These are phyloP conservation scores for Pygoscelis adeliae DNA, from an alignment of 2,113 vertebrate genomes.

Conservation along the genomic window DNA sequence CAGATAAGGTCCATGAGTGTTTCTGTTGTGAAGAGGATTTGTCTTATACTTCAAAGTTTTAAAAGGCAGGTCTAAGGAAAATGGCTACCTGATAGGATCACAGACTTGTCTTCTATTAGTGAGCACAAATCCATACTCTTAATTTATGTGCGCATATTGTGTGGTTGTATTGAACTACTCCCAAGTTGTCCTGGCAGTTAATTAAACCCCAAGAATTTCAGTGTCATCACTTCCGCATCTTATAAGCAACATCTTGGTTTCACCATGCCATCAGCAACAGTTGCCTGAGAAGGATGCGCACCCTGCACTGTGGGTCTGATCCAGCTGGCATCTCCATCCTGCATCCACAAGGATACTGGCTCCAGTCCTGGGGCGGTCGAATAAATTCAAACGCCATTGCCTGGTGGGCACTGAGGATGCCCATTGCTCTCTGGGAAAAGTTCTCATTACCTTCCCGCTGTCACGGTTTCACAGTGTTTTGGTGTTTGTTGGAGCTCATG, in stretches of 20 bases:
- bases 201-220: background rate
- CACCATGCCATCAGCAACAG: background rate
- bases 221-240: background rate
- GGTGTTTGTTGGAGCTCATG: background rate
- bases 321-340: rapidly evolving
- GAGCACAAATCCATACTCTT: background rate
- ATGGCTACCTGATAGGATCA: background rate
- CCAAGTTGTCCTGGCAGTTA: background rate
- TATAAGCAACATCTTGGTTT: background rate
- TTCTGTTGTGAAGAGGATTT: background rate
- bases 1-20: background rate
- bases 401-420: background rate
- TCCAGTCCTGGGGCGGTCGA: rapidly evolving
- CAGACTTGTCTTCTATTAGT: background rate
- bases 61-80: background rate
- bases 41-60: background rate
- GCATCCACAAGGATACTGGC: background rate
- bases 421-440: background rate
- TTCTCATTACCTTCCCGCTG: background rate
- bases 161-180: background rate
- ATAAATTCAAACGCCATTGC: background rate
- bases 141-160: background rate
- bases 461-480: background rate
- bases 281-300: background rate
- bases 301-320: background rate